Evolutionary conservation across 1,140 invertebrate species (phyloP), one percentile per base, ranked within the genome.

Genomic region (Achatina immaculata): DNA sequence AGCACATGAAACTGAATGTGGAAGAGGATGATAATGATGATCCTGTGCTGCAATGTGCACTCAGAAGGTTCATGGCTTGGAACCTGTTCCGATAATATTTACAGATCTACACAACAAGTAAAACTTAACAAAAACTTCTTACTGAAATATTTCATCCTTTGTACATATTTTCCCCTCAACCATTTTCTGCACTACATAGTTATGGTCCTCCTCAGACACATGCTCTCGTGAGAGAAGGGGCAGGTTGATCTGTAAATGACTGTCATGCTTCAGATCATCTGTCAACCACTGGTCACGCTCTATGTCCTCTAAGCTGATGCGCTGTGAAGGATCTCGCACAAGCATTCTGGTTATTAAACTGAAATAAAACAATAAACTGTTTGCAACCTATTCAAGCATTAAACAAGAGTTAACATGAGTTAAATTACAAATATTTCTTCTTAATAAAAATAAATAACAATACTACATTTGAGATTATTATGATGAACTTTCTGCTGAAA

Each of bases 131-230:
- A n/a, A n/a, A n/a, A n/a, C n/a, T 34, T 1, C 88, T 84, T 83
- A 90, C 89, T 81, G 68, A 65, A 89, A 79, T 62, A 98, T 98
- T 91, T 98, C 95, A 89, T 98, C 97, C 92, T 97, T 96, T 65
- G 95, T 95, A 77, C 96, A 97, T 79, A 99, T 98, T 62, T 89
- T 95, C 83, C 97, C 97, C 90, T 96, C 96, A 31, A 98, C 96
- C 96, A 99, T 99, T 93, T 96, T 97, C 84, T 98, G 95, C 76
- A 99, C 94, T 84, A 99, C 97, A 79, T 95, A 94, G 84, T 94
- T 94, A 88, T 98, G 96, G 91, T 98, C 96, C 68, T 98, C 96
- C 73, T 98, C 96, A n/a, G 95, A 94, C 1, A 98, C 92, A 87
- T 96, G 95, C 89, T 97, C 94, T 43, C 94, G 91, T 34, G 95